These are phyloP conservation scores for Neopelma chrysocephalum DNA, from an alignment of 2,797 vertebrate species.

Conservation along the genomic window DNA sequence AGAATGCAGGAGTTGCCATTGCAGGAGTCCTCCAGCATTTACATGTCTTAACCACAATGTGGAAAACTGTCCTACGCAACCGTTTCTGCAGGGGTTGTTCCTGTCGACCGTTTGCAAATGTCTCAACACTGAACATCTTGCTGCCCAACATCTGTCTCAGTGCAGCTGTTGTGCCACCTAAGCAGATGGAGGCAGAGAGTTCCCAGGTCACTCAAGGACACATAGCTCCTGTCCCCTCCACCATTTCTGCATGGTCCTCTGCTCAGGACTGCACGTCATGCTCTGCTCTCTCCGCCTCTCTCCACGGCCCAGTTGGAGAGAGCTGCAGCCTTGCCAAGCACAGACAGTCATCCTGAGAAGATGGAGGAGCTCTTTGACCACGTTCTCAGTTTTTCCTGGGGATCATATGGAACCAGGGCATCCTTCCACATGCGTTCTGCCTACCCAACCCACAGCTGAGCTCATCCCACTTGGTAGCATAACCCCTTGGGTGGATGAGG, in stretches of 20 bases:
- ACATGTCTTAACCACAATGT: background rate
- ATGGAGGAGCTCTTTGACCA: background rate
- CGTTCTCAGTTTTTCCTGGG: background rate
- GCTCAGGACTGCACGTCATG: too few relatives aligned
- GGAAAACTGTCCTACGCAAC: background rate
- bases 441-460: background rate
- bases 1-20: background rate
- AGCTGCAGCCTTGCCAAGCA: background rate
- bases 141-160: background rate
- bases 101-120: rapidly evolving
- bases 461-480: too few relatives aligned
- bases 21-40: background rate
- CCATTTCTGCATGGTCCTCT: rapidly evolving
- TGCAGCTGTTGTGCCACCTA: background rate
- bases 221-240: background rate
- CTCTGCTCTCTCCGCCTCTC: background rate
- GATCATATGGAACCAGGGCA: background rate
- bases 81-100: background rate
- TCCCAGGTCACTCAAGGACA: background rate
- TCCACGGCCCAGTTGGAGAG: background rate
- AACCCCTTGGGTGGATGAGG: background rate
- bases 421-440: background rate
- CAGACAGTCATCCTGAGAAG: background rate
- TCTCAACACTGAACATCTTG: background rate
- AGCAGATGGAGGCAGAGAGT: background rate